Evolutionary conservation across 2,113 vertebrate species (phyloP), one percentile per base, ranked within the genome.

Genomic region (Macquaria australasica): DNA sequence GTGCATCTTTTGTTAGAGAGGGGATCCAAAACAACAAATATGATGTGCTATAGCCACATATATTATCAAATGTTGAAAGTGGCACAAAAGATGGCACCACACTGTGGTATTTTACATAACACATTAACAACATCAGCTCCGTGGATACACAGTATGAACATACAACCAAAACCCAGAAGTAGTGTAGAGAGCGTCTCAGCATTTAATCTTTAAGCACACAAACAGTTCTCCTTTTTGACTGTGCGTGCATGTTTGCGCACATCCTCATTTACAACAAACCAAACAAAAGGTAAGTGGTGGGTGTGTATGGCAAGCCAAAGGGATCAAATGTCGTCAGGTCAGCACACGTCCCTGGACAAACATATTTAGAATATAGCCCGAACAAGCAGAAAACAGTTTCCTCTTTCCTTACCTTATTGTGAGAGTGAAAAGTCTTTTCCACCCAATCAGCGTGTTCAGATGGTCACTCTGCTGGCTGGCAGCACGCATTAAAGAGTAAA

Each of bases 381-480:
- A 81, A 71, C 34, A 55, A 56, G 50, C 2, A 73, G 41, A 68
- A 64, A 66, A 45, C 11, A n/a, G n/a, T n/a, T n/a, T n/a, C n/a
- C n/a, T n/a, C n/a, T n/a, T n/a, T n/a, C n/a, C n/a, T 88, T 84
- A 91, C 88, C 83, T 86, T 53, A 2, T 2, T 60, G 31, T 43
- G 45, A 28, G 5, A 3, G 25, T 67, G 41, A 1, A 60, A 45
- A 0, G 23, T 15, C 3, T 43, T 45, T n/a, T 51, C 3, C 31
- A 25, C 28, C 15, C 21, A 53, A 8, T 18, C 41, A 8, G 0
- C 62, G 9, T 2, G 67, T 53, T 34, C 10, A 45, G 68, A 48
- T 31, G 55, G 34, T 45, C 14, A 23, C 2, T 31, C 5, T 50
- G 56, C 7, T 31, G 25, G 6, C 34, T 8, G 41, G 5, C 16